Conservation (phyloP, 2,888 invertebrate species). For the Hirtodrosophila confusa region DNA sequence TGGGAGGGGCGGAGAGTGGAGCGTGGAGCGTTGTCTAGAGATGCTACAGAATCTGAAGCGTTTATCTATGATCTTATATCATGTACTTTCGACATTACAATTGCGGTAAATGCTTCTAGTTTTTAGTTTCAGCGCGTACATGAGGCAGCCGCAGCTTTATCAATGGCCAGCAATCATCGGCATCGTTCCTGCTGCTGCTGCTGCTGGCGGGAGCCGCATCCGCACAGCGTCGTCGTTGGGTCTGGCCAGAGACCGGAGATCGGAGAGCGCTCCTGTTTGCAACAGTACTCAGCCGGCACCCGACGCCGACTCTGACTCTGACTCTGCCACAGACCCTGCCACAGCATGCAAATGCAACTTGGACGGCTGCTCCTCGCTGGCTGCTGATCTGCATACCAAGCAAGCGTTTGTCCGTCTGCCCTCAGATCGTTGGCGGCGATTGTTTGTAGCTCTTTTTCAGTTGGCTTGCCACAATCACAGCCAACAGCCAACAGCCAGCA, state of each 20-base stretch:
- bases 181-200: constrained; percentile 45
- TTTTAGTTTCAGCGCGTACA: constrained; percentile 83
- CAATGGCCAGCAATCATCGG: constrained; percentile 77
- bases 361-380: constrained; percentile 38
- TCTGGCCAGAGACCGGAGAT: constrained; percentile 55
- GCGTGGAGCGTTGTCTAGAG: constrained; percentile 47
- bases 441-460: constrained; percentile 71
- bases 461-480: constrained; percentile 50
- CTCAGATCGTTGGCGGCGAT: constrained; percentile 78
- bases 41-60: constrained; percentile 75
- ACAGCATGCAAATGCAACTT: constrained; percentile 71
- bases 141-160: constrained; percentile 75
- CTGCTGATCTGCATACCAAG: constrained; percentile 79
- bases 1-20: constrained; percentile 2
- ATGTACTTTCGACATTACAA: constrained; percentile 84
- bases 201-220: constrained; percentile 41
- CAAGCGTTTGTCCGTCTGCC: constrained; percentile 41
- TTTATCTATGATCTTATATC: constrained; percentile 84
- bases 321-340: background rate
- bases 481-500: constrained; percentile 2
- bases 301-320: background rate
- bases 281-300: constrained; percentile 31
- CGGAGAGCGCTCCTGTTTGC: constrained; percentile 62
- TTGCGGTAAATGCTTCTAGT: constrained; percentile 84
- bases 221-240: constrained; percentile 70